Conservation (phyloP, 2,113 vertebrate genomes). For the Pogonocichla stellata region DNA sequence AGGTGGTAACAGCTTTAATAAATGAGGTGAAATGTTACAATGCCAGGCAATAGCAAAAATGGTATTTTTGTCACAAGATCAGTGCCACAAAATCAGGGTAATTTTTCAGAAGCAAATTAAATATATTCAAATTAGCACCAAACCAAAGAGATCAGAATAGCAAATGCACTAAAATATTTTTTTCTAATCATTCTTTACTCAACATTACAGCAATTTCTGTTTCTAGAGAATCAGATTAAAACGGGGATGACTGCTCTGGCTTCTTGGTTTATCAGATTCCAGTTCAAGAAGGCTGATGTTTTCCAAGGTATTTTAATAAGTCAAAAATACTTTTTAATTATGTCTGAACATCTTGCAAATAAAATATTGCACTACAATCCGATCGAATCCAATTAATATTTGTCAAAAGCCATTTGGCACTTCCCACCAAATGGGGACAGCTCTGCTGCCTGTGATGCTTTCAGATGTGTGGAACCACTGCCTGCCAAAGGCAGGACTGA, state of each 20-base stretch:
- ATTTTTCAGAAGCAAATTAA: not conserved
- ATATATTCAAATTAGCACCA: not conserved
- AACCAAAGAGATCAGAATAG: not conserved
- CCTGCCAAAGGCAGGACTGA: slow-evolving; percentile 11
- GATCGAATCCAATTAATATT: not conserved
- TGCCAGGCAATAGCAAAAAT: not conserved
- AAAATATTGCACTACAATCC: not conserved
- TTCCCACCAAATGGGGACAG: not conserved
- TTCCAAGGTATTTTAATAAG: not conserved
- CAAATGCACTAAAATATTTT: not conserved
- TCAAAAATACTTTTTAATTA: not conserved
- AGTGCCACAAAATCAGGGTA: not conserved
- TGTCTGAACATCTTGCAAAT: not conserved
- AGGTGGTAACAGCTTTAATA: not conserved
- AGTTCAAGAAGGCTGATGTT: not conserved
- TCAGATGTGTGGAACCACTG: not conserved
- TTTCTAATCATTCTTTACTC: not conserved
- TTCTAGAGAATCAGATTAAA: not conserved
- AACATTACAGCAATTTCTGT: not conserved
- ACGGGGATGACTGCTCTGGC: rapidly evolving
- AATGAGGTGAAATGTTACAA: not conserved
- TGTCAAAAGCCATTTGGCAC: not conserved
- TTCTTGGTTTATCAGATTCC: not conserved
- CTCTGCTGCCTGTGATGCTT: not conserved
- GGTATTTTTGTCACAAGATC: not conserved